Conservation (phyloP, 2,797 vertebrate genomes). For the Jordanella pulchra region DNA sequence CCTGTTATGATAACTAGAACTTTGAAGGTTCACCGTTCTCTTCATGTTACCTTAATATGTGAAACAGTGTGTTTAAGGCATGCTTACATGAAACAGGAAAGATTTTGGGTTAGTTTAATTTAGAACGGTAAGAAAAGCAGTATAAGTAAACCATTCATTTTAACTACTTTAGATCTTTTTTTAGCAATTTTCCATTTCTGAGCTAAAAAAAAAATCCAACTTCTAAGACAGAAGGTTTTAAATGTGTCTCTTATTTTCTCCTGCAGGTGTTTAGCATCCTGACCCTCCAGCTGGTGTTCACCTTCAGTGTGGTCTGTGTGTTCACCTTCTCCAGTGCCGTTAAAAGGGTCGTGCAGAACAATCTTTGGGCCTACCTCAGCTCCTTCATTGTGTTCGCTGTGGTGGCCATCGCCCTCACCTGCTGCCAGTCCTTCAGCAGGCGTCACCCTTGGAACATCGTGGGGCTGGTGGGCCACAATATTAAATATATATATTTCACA, state of each 20-base stretch:
- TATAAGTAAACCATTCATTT: too few relatives aligned
- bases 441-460: constrained; percentile 90
- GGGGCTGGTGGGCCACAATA: constrained; percentile 79
- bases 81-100: too few relatives aligned
- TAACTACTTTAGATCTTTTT: too few relatives aligned
- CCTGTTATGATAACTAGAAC: too few relatives aligned
- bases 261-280: constrained; percentile 88
- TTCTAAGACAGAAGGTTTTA: background rate
- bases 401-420: constrained; percentile 78
- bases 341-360: constrained; percentile 75
- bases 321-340: constrained; percentile 87
- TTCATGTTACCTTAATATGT: too few relatives aligned
- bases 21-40: too few relatives aligned
- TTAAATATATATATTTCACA: background rate
- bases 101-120: too few relatives aligned
- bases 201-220: too few relatives aligned
- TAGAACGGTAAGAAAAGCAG: too few relatives aligned
- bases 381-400: constrained; percentile 84
- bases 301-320: constrained; percentile 85
- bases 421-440: constrained; percentile 81
- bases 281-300: constrained; percentile 87
- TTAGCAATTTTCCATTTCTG: too few relatives aligned
- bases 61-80: too few relatives aligned
- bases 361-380: constrained; percentile 83
- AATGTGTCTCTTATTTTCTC: background rate